These are phyloP conservation scores for Rhamphomyia laevipes DNA, from an alignment of 2,888 invertebrate species.

Conservation along the genomic window DNA sequence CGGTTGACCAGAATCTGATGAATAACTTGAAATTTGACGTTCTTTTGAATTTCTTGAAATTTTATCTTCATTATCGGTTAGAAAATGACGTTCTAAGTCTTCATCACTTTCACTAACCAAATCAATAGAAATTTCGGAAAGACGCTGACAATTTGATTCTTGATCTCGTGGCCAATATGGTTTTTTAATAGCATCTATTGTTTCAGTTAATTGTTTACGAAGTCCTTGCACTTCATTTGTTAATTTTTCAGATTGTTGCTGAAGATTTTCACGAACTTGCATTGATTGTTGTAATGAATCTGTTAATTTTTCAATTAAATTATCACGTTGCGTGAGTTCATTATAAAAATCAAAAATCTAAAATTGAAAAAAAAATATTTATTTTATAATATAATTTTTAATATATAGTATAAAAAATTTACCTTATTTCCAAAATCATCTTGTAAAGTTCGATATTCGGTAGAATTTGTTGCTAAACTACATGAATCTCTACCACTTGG, in stretches of 20 bases:
- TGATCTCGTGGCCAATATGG: constrained; percentile 26
- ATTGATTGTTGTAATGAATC: constrained; percentile 57
- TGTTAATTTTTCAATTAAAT: constrained; percentile 58
- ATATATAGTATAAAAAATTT: constrained; percentile 12
- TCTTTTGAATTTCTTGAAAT: constrained; percentile 28
- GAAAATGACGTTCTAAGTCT: constrained; percentile 30
- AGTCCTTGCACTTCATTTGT: constrained; percentile 46
- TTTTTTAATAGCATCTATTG: constrained; percentile 34
- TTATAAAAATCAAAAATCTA: constrained; percentile 63
- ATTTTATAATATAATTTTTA: not conserved
- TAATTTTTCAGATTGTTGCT: constrained; percentile 49
- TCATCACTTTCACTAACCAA: constrained; percentile 36
- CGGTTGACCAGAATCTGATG: constrained; percentile 18
- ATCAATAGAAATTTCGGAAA: constrained; percentile 38
- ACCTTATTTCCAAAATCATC: constrained; percentile 60
- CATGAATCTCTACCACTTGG: constrained; percentile 32
- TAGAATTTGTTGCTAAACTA: constrained; percentile 39
- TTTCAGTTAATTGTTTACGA: constrained; percentile 38
- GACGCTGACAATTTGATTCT: constrained; percentile 30
- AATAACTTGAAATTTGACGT: constrained; percentile 27
- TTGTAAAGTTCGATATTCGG: constrained; percentile 60
- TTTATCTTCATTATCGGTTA: constrained; percentile 31
- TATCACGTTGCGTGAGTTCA: constrained; percentile 55
- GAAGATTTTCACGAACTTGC: constrained; percentile 47
- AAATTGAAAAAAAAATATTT: constrained; percentile 24